phyloP scores from a whole-genome alignment of 2,888 invertebrate species.

The Silvanus unidentatus region DNA sequence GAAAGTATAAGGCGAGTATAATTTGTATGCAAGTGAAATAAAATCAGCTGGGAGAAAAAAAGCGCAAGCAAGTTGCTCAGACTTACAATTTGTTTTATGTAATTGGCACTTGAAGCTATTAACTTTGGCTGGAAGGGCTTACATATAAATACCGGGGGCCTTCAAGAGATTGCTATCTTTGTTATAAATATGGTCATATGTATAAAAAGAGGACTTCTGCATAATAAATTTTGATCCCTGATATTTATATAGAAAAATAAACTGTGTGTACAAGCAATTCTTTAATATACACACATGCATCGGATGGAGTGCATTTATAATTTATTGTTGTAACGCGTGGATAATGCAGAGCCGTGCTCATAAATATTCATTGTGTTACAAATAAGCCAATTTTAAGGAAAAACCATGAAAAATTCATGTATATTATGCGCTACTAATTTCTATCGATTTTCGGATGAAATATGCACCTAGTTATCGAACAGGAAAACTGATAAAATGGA shows the following conservation, averaged over 20 bases:
- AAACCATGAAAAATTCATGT: no score
- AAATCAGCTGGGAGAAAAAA: no score
- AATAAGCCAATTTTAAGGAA: no score
- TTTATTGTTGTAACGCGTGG: conserved; percentile 19
- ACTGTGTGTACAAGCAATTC: background rate
- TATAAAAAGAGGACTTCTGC: conserved; percentile 18
- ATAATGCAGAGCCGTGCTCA: conserved; percentile 10
- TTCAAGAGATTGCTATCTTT: conserved; percentile 23
- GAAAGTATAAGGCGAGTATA: background rate
- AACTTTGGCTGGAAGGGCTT: conserved; percentile 22
- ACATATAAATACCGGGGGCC: conserved; percentile 22
- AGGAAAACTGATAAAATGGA: no score
- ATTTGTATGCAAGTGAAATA: conserved; percentile 5
- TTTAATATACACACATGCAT: no score
- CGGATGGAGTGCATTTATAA: conserved; percentile 15
- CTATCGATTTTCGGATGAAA: no score
- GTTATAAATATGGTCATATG: conserved; percentile 23
- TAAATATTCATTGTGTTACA: conserved; percentile 1
- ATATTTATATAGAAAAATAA: conserved; percentile 9
- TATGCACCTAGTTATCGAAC: no score
- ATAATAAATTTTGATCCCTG: conserved; percentile 18
- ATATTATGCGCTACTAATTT: no score
- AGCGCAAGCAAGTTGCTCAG: conserved; percentile 11
- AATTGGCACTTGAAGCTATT: conserved; percentile 28
- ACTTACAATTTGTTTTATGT: conserved; percentile 25